Evolutionary conservation across 1,140 invertebrate genomes (phyloP).

Genomic region (Diorhabda elongata): DNA sequence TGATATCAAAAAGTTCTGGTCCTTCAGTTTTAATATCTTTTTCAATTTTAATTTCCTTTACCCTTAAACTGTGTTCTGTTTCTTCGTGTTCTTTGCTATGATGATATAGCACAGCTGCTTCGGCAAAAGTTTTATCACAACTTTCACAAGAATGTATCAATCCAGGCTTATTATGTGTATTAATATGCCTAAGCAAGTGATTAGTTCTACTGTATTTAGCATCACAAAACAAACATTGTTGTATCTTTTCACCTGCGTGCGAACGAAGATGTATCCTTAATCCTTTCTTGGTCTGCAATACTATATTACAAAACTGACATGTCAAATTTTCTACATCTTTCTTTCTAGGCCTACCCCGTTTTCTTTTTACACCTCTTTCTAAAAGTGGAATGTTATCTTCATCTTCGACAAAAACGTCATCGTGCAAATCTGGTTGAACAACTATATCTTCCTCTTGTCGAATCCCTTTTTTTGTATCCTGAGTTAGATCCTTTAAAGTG

Average conservation of each 20-base stretch:
- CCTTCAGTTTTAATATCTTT: conserved; percentile 18
- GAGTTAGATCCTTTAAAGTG: conserved; percentile 51
- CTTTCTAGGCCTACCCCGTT: conserved; percentile 27
- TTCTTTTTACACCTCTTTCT: conserved; percentile 27
- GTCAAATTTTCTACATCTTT: conserved; percentile 23
- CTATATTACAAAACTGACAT: conserved; percentile 39
- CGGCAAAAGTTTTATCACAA: conserved; percentile 32
- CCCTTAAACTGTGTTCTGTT: conserved; percentile 19
- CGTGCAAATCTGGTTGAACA: conserved; percentile 39
- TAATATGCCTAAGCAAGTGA: conserved; percentile 39
- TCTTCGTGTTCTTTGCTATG: conserved; percentile 33
- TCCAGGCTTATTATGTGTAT: conserved; percentile 33
- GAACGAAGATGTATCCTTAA: conserved; percentile 41
- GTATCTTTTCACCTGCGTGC: conserved; percentile 40
- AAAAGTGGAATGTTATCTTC: conserved; percentile 35
- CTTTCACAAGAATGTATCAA: conserved; percentile 32
- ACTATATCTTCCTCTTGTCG: conserved; percentile 36
- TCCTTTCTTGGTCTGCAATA: conserved; percentile 37
- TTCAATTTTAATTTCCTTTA: conserved; percentile 28
- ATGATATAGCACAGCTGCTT: conserved; percentile 28
- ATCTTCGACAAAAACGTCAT: conserved; percentile 36
- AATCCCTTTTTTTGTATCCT: conserved; percentile 21
- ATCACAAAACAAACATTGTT: conserved; percentile 38
- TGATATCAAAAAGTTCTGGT: conserved; percentile 10
- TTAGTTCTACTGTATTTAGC: conserved; percentile 38